These are phyloP conservation scores for Drosophila tripunctata DNA, from an alignment of 2,888 invertebrate species.

Conservation along the genomic window DNA sequence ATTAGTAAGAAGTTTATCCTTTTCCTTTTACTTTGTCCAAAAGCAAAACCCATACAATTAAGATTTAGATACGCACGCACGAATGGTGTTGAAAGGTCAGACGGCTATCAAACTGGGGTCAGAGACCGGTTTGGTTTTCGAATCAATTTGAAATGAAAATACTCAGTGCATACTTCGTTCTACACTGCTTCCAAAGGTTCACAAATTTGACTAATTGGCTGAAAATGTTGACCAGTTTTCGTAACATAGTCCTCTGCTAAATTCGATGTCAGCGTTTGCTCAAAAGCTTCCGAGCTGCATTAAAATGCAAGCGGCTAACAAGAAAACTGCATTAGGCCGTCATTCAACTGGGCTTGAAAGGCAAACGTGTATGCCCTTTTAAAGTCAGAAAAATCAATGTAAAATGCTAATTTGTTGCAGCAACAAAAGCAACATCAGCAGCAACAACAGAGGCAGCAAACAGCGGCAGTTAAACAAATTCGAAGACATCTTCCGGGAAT, in stretches of 20 bases:
- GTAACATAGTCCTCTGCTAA: constrained; percentile 19
- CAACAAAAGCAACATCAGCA: constrained; percentile 5
- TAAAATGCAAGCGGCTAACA: constrained; percentile 71
- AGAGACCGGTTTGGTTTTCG: constrained; percentile 37
- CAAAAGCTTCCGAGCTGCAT: constrained; percentile 42
- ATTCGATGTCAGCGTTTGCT: constrained; percentile 27
- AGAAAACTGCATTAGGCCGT: constrained; percentile 69
- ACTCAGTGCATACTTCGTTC: constrained; percentile 30
- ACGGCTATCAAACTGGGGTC: constrained; percentile 18
- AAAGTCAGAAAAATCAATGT: constrained; percentile 41
- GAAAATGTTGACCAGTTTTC: constrained; percentile 21
- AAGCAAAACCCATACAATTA: constrained; percentile 47
- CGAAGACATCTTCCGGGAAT: constrained; percentile 27
- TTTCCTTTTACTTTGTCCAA: constrained; percentile 29
- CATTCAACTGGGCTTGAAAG: neutral
- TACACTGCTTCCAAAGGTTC: constrained; percentile 4
- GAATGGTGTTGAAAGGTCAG: constrained; percentile 53
- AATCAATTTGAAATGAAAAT: constrained; percentile 27
- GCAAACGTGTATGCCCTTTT: constrained; percentile 18
- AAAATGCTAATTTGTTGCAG: constrained; percentile 38
- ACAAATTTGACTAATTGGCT: constrained; percentile 73
- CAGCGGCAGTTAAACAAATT: constrained; percentile 33
- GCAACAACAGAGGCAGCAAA: constrained; percentile 4
- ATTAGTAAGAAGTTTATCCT: constrained; percentile 65
- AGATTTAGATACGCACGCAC: constrained; percentile 65